A percentile compares a stretch with the other conserved stretches of the same genome.
Evolutionary conservation across 2,797 vertebrate species (phyloP).

Genomic region (Fistularia tabacaria): DNA sequence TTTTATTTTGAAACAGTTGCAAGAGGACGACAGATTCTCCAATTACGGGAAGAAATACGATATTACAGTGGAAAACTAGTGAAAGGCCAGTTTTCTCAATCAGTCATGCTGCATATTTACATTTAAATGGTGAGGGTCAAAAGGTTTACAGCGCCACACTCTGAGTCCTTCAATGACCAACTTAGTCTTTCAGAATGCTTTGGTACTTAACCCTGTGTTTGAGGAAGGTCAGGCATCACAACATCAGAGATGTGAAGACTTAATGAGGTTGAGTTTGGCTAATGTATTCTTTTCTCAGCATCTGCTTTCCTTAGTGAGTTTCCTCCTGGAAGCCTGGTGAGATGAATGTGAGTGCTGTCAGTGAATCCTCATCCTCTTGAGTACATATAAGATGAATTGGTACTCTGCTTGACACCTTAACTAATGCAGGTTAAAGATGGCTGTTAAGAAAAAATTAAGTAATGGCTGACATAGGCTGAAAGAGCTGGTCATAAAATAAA

Average conservation of each 20-base stretch:
- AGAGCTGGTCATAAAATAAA: neutral
- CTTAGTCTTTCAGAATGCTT: conserved; percentile 9
- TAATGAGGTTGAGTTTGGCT: conserved; percentile 40
- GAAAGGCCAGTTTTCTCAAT: conserved; percentile 8
- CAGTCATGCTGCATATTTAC: conserved; percentile 7
- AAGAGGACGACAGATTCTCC: conserved; percentile 14
- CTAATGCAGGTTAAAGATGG: too few species aligned
- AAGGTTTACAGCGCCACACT: conserved; percentile 6
- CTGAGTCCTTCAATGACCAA: conserved; percentile 15
- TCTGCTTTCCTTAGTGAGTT: conserved; percentile 13
- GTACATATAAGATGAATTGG: too few species aligned
- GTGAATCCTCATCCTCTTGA: neutral
- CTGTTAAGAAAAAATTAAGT: too few species aligned
- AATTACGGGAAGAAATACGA: neutral
- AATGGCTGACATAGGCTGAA: neutral
- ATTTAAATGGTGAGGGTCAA: conserved; percentile 19
- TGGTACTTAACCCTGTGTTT: conserved; percentile 28
- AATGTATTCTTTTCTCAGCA: conserved; percentile 15
- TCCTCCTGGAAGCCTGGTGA: conserved; percentile 11
- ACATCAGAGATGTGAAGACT: conserved; percentile 29
- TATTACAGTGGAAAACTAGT: neutral
- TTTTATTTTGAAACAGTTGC: neutral
- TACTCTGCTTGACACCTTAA: too few species aligned
- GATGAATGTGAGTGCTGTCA: conserved; percentile 4
- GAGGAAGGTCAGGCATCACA: conserved; percentile 34